Base-by-base conservation (phyloP, 2,113 vertebrate genomes). In the Penelope pileata region DNA sequence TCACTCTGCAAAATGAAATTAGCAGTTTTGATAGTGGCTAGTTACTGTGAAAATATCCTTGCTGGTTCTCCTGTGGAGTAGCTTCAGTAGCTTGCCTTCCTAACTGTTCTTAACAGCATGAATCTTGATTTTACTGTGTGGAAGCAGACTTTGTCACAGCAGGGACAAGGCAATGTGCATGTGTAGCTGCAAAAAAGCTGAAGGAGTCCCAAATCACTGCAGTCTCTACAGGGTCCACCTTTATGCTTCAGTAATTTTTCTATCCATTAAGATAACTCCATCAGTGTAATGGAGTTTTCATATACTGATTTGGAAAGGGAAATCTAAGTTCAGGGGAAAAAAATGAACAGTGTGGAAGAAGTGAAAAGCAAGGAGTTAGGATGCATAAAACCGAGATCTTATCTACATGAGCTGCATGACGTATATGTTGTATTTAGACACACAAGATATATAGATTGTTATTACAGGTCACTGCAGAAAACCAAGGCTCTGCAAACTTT, bases 221-320 rank as follows among this genome's bases (percentile, higher is more conserved):
- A 83, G 60, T 79, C 93, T 95, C 96, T 86, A 85, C 96, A 95
- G 95, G 95, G 72, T 96, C 89, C 74, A 78, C 64, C 89, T 90
- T 94, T 96, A 94, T 76, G 91, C 87, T 96, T 95, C 87, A 88
- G 74, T 91, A 94, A 85, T 96, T 97, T 94, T 93, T 77, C 82
- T 89, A 68, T 93, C 94, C 36, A 43, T 96, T 96, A 88, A 90
- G 86, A 91, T 88, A 91, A 77, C 80, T 92, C 63, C 67, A 88
- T 88, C 2, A 27, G 36, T 40, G 32, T 93, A 94, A 94, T 80
- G 81, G 90, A 86, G 67, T 64, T 83, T 85, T 70, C 79, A 23
- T 60, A 43, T 47, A 77, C 40, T 50, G 76, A 54, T 59, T 84
- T 10, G 18, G 50, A 70, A 72, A 82, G 40, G 30, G 58, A 81